Evolutionary conservation across 1,140 invertebrate species (phyloP), one percentile per base, ranked within the genome.

Genomic region (Wiebesia pumilae): DNA sequence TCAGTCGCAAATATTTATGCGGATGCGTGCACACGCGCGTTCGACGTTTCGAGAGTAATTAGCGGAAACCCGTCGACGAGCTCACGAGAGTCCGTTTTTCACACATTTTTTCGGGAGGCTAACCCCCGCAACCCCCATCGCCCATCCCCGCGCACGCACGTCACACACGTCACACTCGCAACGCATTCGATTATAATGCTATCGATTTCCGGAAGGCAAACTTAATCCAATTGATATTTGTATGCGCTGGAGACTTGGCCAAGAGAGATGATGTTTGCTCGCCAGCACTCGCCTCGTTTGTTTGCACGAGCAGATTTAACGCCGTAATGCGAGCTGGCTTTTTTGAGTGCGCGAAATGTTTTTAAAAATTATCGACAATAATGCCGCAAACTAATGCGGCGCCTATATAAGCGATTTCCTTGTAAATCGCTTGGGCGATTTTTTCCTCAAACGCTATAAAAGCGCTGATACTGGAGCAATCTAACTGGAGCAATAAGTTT

Each of bases 201-300:
- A 86, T 86, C 79, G 84, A 86, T 86, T 86, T 81, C 47, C 79
- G 65, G 54, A 35, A n/a, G 30, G 35, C 84, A 54, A 81, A 81
- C 82, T 86, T 81, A 86, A 86, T 86, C 84, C 40, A 47, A 10
- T 86, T 85, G 84, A 85, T 85, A 85, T 71, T 62, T 69, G 75
- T 78, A 43, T 43, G 65, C 83, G 40, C 40, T 38, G 19, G 40
- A 40, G 51, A 47, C 73, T 40, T 78, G 21, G 54, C n/a, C 27
- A 24, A 1, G 33, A 67, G 19, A 65, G 62, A 51, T 75, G 62
- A 21, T 84, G 75, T 84, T 84, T 84, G 83, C 58, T 51, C 24
- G 19, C 35, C 71, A 38, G 33, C 43, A 14, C n/a, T 47, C 43
- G 43, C 14, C 43, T 7, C 43, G 14, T 62, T 24, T 10, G 58